Evolutionary conservation across 2,888 invertebrate species (phyloP).

Genomic region (Sphinx pinastri): DNA sequence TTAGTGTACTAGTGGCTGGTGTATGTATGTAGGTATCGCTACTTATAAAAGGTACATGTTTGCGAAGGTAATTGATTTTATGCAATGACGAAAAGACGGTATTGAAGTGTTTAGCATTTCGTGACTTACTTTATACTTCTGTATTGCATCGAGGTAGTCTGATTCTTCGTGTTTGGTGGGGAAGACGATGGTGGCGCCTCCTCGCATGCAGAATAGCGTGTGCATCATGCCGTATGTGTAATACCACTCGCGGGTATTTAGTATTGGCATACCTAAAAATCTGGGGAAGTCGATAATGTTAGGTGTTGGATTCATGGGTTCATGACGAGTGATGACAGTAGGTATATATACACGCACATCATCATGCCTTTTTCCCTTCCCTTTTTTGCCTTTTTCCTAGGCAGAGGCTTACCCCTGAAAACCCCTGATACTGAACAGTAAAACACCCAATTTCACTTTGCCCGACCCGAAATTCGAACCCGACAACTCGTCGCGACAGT

Average conservation of each 20-base stretch:
- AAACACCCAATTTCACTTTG: too few species aligned
- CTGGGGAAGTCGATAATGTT: background rate
- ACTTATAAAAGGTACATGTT: too few species aligned
- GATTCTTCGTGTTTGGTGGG: background rate
- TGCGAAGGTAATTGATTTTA: too few species aligned
- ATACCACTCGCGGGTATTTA: constrained; percentile 24
- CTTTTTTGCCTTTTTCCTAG: too few species aligned
- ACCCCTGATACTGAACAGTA: too few species aligned
- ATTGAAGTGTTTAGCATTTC: background rate
- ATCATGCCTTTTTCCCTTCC: too few species aligned
- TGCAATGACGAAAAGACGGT: background rate
- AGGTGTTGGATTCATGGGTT: background rate
- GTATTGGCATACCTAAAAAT: background rate
- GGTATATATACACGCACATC: too few species aligned
- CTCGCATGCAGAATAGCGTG: background rate
- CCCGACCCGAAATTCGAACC: too few species aligned
- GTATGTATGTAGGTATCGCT: too few species aligned
- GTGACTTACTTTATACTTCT: background rate
- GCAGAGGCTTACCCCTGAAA: too few species aligned
- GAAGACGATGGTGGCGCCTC: constrained; percentile 20
- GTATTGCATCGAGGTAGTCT: background rate
- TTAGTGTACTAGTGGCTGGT: too few species aligned
- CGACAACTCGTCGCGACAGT: too few species aligned
- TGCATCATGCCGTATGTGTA: constrained; percentile 23
- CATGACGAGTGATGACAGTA: background rate